Evolutionary conservation across 2,113 vertebrate species (phyloP), one percentile per base, ranked within the genome.

Genomic region (Sinocyclocheilus rhinocerous): DNA sequence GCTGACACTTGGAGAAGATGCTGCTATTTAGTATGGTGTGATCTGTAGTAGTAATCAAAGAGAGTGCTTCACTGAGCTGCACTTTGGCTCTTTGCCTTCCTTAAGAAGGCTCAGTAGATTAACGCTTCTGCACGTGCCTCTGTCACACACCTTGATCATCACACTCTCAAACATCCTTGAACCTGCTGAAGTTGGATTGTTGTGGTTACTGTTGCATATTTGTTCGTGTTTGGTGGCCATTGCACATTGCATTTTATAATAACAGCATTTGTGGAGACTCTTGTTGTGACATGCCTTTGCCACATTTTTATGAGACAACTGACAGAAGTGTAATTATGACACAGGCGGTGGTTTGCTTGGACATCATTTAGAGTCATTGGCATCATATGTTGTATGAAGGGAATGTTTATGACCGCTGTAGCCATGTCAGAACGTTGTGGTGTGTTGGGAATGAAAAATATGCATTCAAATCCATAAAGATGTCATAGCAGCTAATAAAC

Each of bases 121-220:
- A 92, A 82, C 83, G 59, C 50, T 81, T 76, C 9, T 0, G 69
- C 91, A 93, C 87, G 79, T 92, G 90, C 59, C 72, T 5, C 36
- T n/a, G 61, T 73, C 78, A 83, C 48, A 73, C 78, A 67, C 42
- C 26, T 50, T n/a, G 8, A 45, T 10, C 4, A 33, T 83, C 63
- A 22, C 82, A 13, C 50, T 45, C 80, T 70, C 84, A 77, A 76
- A 80, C 33, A 36, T 73, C 81, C 81, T 83, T 83, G 63, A 81
- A n/a, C 59, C 3, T 42, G 33, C 55, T 22, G 18, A 48, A 42
- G 33, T 69, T 10, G 36, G 11, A 70, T 70, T 52, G 13, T 12
- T 16, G 9, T 78, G 52, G 24, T 36, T 36, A 33, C 39, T 12
- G n/a, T 29, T 48, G 7, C n/a, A 29, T 52, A 18, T 76, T 48